Percentiles rank a stretch among this genome's conserved stretches.
These are phyloP conservation scores for Lipophrys pholis DNA, from an alignment of 2,113 vertebrate genomes.

Conservation along the genomic window DNA sequence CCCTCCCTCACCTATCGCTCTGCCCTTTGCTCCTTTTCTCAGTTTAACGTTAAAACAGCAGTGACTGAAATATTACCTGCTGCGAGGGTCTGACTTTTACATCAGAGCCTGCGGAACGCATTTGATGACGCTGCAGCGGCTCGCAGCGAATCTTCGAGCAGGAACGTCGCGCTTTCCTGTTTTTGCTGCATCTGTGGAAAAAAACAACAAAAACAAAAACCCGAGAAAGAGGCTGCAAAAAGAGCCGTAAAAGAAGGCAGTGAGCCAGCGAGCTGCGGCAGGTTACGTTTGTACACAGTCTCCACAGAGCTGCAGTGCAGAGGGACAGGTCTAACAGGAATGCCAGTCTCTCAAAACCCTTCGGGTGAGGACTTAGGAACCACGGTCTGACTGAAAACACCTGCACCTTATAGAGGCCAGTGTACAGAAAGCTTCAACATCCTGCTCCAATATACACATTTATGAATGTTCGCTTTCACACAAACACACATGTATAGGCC, in stretches of 20 bases:
- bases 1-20: constrained; percentile 11
- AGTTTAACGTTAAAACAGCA: constrained; percentile 22
- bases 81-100: constrained; percentile 44
- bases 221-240: constrained; percentile 16
- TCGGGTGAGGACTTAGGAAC: constrained; percentile 71
- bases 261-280: constrained; percentile 45
- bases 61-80: constrained; percentile 39
- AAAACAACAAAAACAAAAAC: constrained; percentile 35
- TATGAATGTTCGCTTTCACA: constrained; percentile 71
- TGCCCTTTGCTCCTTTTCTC: constrained; percentile 12
- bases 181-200: background rate
- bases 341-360: constrained; percentile 73
- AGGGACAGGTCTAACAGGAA: constrained; percentile 71
- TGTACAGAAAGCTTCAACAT: constrained; percentile 63
- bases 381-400: constrained; percentile 79
- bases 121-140: constrained; percentile 31
- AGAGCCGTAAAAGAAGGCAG: constrained; percentile 43
- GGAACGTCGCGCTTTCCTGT: background rate
- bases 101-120: constrained; percentile 17
- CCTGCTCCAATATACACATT: constrained; percentile 73
- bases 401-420: constrained; percentile 68
- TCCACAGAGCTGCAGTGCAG: constrained; percentile 41
- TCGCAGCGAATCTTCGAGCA: too few species aligned
- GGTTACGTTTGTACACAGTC: constrained; percentile 28
- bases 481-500: constrained; percentile 57